These are phyloP conservation scores for Colossoma macropomum DNA, from an alignment of 2,113 vertebrate species.

Conservation along the genomic window DNA sequence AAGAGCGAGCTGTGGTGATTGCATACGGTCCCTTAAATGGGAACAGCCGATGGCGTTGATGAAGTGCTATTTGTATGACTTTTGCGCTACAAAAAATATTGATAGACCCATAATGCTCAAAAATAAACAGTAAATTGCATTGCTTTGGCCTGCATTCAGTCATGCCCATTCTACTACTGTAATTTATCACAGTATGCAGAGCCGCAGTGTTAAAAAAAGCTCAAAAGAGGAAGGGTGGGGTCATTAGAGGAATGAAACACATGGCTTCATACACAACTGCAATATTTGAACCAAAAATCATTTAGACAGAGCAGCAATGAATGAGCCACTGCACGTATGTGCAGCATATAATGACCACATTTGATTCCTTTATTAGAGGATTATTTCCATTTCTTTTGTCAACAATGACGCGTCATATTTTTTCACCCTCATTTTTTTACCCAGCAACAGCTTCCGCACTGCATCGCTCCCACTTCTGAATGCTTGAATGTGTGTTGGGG, in stretches of 20 bases:
- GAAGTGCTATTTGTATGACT: conserved; percentile 14
- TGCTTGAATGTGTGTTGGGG: background rate
- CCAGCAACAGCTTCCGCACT: conserved; percentile 32
- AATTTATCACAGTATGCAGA: background rate
- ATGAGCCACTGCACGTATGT: background rate
- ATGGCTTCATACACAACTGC: conserved; percentile 4
- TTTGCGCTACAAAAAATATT: conserved; percentile 16
- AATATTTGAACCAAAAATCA: background rate
- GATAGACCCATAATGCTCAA: conserved; percentile 7
- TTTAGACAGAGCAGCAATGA: background rate
- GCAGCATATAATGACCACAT: background rate
- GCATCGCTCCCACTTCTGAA: background rate
- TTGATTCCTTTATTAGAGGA: conserved; percentile 4
- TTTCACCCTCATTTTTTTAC: background rate
- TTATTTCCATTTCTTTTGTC: conserved; percentile 12
- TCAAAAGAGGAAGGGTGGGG: background rate
- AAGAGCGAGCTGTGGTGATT: background rate
- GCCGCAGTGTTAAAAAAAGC: background rate
- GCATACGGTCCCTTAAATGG: conserved; percentile 33
- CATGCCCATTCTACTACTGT: background rate
- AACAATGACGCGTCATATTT: background rate
- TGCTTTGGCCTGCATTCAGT: conserved; percentile 25
- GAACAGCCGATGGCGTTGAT: conserved; percentile 34
- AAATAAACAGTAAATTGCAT: conserved; percentile 12
- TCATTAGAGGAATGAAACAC: conserved; percentile 1